A percentile compares a stretch with the other conserved stretches of the same genome.
These are phyloP conservation scores for Ctenosaura bakeri DNA, from an alignment of 2,797 vertebrate genomes.

Conservation along the genomic window DNA sequence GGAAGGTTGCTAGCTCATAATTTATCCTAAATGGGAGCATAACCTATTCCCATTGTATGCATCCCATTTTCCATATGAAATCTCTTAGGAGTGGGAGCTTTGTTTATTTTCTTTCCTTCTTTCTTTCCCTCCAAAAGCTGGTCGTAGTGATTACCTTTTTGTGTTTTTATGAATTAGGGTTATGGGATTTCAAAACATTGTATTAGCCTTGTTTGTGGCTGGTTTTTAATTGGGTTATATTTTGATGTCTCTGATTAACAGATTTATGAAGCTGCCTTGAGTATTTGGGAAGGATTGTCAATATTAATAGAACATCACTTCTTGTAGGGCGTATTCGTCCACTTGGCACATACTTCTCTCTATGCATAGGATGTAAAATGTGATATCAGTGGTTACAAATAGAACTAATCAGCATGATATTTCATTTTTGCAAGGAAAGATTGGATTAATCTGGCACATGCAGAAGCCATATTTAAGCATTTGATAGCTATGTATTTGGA, in stretches of 20 bases:
- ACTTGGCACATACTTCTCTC: background rate
- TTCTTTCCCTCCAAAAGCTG: background rate
- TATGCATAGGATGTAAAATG: background rate
- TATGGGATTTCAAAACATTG: background rate
- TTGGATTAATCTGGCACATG: background rate
- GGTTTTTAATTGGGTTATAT: background rate
- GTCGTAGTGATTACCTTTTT: background rate
- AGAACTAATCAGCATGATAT: background rate
- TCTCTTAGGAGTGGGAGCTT: background rate
- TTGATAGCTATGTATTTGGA: background rate
- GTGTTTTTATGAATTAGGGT: background rate
- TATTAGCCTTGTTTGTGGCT: background rate
- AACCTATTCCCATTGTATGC: slow-evolving; percentile 5
- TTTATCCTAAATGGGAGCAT: slow-evolving; percentile 24
- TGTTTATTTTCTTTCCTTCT: background rate
- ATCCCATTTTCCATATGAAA: background rate
- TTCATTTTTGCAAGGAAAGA: background rate
- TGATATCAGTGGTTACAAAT: background rate
- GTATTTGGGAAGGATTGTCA: background rate
- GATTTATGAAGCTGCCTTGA: background rate
- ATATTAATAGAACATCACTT: background rate
- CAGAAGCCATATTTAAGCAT: background rate
- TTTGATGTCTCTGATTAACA: background rate
- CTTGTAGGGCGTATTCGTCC: background rate
- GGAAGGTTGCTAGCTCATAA: slow-evolving; percentile 46